phyloP scores from a whole-genome alignment of 2,797 vertebrate species.

The Apodemus agrarius region DNA sequence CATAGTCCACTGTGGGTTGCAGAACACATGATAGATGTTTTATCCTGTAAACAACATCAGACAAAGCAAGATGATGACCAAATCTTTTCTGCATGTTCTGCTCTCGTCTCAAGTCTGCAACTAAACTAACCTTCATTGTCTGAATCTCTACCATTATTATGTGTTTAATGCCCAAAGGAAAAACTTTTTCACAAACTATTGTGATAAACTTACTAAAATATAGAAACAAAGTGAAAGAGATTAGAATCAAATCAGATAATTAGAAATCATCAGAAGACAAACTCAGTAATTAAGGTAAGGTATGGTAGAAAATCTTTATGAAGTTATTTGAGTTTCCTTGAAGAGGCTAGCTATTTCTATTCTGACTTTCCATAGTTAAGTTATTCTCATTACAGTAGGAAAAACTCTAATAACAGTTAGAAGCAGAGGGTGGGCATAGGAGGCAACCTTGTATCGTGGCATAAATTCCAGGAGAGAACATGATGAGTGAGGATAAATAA shows the following conservation, averaged over 20 bases:
- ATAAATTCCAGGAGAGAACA: neutral
- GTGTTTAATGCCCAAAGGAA: neutral
- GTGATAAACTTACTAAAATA: neutral
- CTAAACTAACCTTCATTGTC: neutral
- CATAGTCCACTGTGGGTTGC: neutral
- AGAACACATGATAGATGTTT: neutral
- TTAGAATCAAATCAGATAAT: neutral
- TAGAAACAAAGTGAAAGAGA: neutral
- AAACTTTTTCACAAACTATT: neutral
- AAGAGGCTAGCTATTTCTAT: neutral
- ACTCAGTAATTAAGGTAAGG: neutral
- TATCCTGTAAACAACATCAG: neutral
- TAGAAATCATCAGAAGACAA: no score
- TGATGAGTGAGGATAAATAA: neutral
- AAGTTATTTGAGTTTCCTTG: neutral
- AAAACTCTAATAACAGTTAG: slow-evolving; percentile 13
- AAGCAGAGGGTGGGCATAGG: neutral
- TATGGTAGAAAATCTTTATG: fast-evolving
- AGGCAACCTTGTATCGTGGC: neutral
- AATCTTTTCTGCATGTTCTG: neutral
- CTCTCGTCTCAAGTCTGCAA: no score
- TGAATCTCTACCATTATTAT: neutral
- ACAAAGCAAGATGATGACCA: neutral
- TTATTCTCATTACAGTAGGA: neutral
- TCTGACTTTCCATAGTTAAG: no score